Evolutionary conservation across 2,113 vertebrate genomes (phyloP).

Genomic region (Caranx melampygus): DNA sequence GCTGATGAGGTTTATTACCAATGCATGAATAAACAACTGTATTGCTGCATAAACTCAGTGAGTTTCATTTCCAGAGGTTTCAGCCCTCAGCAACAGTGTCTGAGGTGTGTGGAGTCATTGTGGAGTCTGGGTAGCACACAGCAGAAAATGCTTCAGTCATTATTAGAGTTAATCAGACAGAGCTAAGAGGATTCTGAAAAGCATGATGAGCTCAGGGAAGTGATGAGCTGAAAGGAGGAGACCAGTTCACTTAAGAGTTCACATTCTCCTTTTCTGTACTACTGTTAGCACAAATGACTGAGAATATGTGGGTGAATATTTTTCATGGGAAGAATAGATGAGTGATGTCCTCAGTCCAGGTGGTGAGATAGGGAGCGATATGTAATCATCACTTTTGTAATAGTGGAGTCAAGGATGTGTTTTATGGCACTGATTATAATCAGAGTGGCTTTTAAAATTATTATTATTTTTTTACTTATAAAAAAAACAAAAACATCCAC

Average conservation of each 20-base stretch:
- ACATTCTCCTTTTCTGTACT: not conserved
- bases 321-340: conserved; percentile 21
- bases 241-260: conserved; percentile 20
- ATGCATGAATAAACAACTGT: conserved; percentile 29
- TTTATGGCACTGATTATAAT: conserved; percentile 53
- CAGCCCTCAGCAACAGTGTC: not conserved
- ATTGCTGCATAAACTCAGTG: conserved; percentile 1
- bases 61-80: conserved; percentile 15
- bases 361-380: conserved; percentile 24
- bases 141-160: conserved; percentile 27
- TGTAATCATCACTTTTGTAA: conserved; percentile 47
- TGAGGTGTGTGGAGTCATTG: conserved; percentile 9
- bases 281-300: conserved; percentile 9
- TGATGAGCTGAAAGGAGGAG: conserved; percentile 33
- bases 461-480: too few species aligned
- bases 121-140: conserved; percentile 19
- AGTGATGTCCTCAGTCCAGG: conserved; percentile 14
- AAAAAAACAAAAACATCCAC: conserved; percentile 21
- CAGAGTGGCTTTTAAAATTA: conserved; percentile 13
- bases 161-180: conserved; percentile 58
- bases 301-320: conserved; percentile 25
- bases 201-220: conserved; percentile 39
- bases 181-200: conserved; percentile 32
- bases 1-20: conserved; percentile 27
- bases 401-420: conserved; percentile 33